phyloP scores from a whole-genome alignment of 2,888 invertebrate genomes.

The Abrostola tripartita region DNA sequence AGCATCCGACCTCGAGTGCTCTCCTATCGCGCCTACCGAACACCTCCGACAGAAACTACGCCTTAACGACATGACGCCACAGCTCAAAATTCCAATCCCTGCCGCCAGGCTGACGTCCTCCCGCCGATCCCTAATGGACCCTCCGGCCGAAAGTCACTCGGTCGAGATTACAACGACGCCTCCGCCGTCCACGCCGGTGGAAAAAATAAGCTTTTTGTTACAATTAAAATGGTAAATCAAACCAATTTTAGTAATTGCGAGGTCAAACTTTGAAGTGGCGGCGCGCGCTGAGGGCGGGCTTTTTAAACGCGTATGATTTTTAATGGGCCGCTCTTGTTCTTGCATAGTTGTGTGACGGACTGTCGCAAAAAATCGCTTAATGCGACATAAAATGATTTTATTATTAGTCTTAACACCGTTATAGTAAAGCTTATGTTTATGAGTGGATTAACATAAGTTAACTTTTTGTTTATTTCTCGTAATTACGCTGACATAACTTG shows the following conservation, averaged over 20 bases:
- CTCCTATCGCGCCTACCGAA: slow-evolving; percentile 87
- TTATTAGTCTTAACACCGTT: slow-evolving; percentile 55
- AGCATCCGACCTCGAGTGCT: slow-evolving; percentile 88
- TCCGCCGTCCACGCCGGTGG: slow-evolving; percentile 74
- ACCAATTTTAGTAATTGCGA: slow-evolving; percentile 88
- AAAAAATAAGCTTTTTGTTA: slow-evolving; percentile 88
- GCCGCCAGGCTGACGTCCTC: slow-evolving; percentile 66
- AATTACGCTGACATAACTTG: slow-evolving; percentile 12
- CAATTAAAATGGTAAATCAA: slow-evolving; percentile 89
- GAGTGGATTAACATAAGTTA: not conserved
- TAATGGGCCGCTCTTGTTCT: slow-evolving; percentile 68
- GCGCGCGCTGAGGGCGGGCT: slow-evolving; percentile 72
- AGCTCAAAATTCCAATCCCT: slow-evolving; percentile 82
- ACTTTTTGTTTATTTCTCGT: slow-evolving; percentile 24
- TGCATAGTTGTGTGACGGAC: slow-evolving; percentile 58
- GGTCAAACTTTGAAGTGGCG: slow-evolving; percentile 85
- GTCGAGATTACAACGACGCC: slow-evolving; percentile 84
- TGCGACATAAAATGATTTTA: slow-evolving; percentile 56
- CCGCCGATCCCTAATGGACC: slow-evolving; percentile 83
- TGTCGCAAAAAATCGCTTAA: slow-evolving; percentile 28
- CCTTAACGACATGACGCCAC: slow-evolving; percentile 84
- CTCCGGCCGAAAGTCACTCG: slow-evolving; percentile 85
- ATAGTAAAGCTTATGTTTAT: slow-evolving; percentile 10
- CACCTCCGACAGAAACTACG: slow-evolving; percentile 86
- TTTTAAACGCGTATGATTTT: slow-evolving; percentile 80